These are phyloP conservation scores for Plagiodera versicolora DNA, from an alignment of 2,888 invertebrate genomes.

Conservation along the genomic window DNA sequence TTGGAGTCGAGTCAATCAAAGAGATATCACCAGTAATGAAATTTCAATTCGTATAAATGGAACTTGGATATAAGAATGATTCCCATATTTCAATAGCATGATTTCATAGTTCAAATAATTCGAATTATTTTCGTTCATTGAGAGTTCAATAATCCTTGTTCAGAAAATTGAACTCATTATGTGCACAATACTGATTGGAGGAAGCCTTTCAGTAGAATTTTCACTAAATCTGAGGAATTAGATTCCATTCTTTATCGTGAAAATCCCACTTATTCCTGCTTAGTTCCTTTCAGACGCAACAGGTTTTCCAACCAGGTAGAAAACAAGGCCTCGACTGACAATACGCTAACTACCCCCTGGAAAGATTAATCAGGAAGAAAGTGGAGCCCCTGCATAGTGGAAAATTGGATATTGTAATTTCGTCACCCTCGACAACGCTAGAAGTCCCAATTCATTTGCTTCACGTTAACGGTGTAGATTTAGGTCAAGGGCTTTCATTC, in stretches of 20 bases:
- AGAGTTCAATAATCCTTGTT: no score
- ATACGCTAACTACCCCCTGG: slow-evolving; percentile 28
- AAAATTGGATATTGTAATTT: slow-evolving; percentile 38
- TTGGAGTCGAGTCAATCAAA: no score
- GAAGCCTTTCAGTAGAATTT: background rate
- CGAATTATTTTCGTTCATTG: no score
- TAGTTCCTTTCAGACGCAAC: slow-evolving; percentile 7
- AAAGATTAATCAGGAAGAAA: slow-evolving; percentile 36
- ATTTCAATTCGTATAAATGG: no score
- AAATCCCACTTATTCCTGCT: background rate
- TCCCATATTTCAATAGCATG: no score
- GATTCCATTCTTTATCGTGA: background rate
- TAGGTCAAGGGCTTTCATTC: slow-evolving; percentile 16
- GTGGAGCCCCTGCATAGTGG: slow-evolving; percentile 30
- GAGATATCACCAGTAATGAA: no score
- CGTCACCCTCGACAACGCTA: slow-evolving; percentile 30
- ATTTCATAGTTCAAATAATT: no score
- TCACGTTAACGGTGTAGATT: slow-evolving; percentile 23
- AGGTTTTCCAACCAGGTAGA: slow-evolving; percentile 7
- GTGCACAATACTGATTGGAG: no score
- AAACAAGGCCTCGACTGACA: slow-evolving; percentile 17
- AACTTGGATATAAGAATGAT: no score
- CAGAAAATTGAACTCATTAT: no score
- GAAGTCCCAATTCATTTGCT: slow-evolving; percentile 29
- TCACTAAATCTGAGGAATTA: background rate